phyloP scores from a whole-genome alignment of 2,888 invertebrate species.

The Cerastis leucographa region DNA sequence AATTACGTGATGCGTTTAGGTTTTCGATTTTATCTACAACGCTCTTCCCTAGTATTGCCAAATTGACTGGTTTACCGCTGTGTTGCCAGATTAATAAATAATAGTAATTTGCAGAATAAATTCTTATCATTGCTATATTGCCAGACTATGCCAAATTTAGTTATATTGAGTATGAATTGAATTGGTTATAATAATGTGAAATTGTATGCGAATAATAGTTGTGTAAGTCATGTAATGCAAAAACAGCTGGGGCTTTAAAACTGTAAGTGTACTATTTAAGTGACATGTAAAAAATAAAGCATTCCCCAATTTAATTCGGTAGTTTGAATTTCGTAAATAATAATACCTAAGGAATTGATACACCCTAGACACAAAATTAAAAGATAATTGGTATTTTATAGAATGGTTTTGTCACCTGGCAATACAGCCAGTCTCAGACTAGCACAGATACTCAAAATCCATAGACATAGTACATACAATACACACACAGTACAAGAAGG shows the following conservation, averaged over 20 bases:
- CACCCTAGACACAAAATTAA: constrained; percentile 11
- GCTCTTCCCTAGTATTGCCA: constrained; percentile 33
- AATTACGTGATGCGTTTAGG: background rate
- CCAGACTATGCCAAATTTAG: constrained; percentile 62
- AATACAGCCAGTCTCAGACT: constrained; percentile 33
- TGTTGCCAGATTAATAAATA: constrained; percentile 41
- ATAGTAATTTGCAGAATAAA: constrained; percentile 28
- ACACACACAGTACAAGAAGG: background rate
- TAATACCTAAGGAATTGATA: constrained; percentile 26
- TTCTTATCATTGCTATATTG: constrained; percentile 56
- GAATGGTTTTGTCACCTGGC: constrained; percentile 28
- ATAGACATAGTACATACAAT: constrained; percentile 8
- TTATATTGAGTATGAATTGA: constrained; percentile 45
- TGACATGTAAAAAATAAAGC: constrained; percentile 60
- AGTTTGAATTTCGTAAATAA: constrained; percentile 58
- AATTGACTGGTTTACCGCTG: constrained; percentile 34
- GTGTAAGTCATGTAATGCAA: constrained; percentile 55
- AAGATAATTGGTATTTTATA: background rate
- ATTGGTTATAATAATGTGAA: constrained; percentile 61
- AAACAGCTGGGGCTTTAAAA: constrained; percentile 53
- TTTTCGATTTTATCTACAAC: background rate
- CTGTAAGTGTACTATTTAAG: constrained; percentile 61
- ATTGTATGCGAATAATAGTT: constrained; percentile 59
- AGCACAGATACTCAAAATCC: constrained; percentile 3
- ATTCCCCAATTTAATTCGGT: constrained; percentile 60